phyloP scores from a whole-genome alignment of 2,113 vertebrate genomes.

The Rafetus swinhoei region DNA sequence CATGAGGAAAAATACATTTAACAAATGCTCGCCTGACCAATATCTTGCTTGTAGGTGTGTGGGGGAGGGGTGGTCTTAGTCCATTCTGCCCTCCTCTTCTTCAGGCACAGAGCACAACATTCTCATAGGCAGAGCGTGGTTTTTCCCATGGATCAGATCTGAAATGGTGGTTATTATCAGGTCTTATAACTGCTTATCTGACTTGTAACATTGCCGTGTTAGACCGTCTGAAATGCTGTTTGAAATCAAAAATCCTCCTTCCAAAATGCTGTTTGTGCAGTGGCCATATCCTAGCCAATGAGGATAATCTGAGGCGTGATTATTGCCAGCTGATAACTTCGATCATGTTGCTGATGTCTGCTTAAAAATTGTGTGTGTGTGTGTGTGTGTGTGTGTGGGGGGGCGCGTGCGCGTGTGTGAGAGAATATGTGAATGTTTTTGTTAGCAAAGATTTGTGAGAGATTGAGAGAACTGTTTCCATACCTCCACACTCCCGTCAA shows the following conservation, averaged over 20 bases:
- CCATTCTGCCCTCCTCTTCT: constrained; percentile 62
- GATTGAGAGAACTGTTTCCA: not conserved
- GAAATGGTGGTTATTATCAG: constrained; percentile 45
- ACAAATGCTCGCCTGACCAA: constrained; percentile 73
- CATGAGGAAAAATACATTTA: constrained; percentile 72
- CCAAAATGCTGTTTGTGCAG: constrained; percentile 35
- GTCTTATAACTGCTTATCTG: constrained; percentile 45
- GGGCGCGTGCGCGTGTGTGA: not conserved
- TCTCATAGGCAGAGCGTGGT: constrained; percentile 54
- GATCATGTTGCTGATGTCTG: constrained; percentile 70
- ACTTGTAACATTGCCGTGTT: constrained; percentile 45
- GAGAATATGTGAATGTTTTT: constrained; percentile 55
- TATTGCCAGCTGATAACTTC: not conserved
- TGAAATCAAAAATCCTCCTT: constrained; percentile 78
- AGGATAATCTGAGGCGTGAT: no score
- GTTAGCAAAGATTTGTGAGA: constrained; percentile 42
- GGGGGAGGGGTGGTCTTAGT: constrained; percentile 34
- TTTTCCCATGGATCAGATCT: constrained; percentile 62
- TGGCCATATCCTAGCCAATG: no score
- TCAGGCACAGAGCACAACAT: constrained; percentile 66
- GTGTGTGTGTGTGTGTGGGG: constrained; percentile 46
- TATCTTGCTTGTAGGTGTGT: constrained; percentile 62
- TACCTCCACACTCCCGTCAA: constrained; percentile 10
- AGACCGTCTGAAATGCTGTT: constrained; percentile 69
- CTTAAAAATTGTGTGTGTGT: constrained; percentile 70